These are phyloP conservation scores for Opisthocomus hoazin DNA, from an alignment of 2,113 vertebrate genomes.

Conservation along the genomic window DNA sequence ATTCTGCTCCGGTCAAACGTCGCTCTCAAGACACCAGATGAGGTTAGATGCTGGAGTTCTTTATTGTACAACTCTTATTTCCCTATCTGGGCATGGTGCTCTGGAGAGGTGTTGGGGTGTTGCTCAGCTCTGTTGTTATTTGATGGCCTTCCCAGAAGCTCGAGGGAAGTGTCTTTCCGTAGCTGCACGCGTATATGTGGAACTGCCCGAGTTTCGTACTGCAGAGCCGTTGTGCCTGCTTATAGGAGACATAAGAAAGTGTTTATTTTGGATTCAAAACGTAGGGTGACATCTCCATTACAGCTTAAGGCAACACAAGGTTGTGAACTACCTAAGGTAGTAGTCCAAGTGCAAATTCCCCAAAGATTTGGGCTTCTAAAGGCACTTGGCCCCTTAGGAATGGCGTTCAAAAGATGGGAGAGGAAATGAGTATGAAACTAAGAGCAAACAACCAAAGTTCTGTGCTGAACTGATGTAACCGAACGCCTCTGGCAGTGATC, in stretches of 20 bases:
- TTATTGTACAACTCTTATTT: not conserved
- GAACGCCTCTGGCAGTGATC: not conserved
- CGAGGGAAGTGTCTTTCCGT: not conserved
- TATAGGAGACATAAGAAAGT: not conserved
- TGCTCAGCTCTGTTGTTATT: not conserved
- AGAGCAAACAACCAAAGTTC: not conserved
- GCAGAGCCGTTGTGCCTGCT: not conserved
- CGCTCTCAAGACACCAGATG: conserved; percentile 64
- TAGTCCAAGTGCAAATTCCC: not conserved
- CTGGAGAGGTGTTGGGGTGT: not conserved
- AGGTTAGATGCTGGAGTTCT: conserved; percentile 60
- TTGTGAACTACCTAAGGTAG: not conserved
- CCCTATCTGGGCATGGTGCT: not conserved
- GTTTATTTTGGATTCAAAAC: not conserved
- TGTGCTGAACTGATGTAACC: not conserved
- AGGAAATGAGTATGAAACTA: not conserved
- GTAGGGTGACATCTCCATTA: not conserved
- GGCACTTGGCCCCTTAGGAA: not conserved
- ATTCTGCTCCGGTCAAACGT: conserved; percentile 62
- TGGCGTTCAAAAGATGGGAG: not conserved
- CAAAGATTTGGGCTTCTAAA: not conserved
- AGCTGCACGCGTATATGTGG: not conserved
- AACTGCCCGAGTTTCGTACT: not conserved
- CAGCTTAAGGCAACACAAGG: not conserved
- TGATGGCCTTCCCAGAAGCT: not conserved